Evolutionary conservation across 1,140 invertebrate species (phyloP).

Genomic region (Chionoecetes opilio): DNA sequence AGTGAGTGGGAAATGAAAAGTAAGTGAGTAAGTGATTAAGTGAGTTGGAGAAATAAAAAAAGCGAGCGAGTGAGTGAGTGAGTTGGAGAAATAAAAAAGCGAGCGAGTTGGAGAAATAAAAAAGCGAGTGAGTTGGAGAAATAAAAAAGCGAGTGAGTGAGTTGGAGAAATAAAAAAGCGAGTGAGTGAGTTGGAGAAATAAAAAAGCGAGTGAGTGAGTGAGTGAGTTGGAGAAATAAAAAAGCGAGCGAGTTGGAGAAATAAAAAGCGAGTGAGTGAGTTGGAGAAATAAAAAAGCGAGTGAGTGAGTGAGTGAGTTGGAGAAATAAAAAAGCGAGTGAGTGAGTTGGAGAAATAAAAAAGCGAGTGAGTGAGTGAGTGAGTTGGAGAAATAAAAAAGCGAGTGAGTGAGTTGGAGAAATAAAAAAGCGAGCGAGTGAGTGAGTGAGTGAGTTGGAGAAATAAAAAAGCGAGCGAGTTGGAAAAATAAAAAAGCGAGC

Average conservation of each 20-base stretch:
- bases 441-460: no score
- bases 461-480: no score
- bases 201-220: neutral
- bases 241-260: neutral
- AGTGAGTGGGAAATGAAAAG: no score
- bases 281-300: neutral
- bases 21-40: no score
- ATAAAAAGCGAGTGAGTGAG: neutral
- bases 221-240: neutral
- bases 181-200: no score
- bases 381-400: neutral
- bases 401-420: no score
- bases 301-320: neutral
- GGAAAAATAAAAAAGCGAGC: no score
- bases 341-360: neutral
- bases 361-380: neutral
- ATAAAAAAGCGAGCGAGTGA: no score
- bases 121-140: neutral
- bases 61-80: no score
- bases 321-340: neutral
- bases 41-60: no score
- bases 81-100: neutral
- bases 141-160: no score
- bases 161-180: no score
- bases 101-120: neutral